These are phyloP conservation scores for Paraescarpia echinospica DNA, from an alignment of 1,140 invertebrate species.

Conservation along the genomic window DNA sequence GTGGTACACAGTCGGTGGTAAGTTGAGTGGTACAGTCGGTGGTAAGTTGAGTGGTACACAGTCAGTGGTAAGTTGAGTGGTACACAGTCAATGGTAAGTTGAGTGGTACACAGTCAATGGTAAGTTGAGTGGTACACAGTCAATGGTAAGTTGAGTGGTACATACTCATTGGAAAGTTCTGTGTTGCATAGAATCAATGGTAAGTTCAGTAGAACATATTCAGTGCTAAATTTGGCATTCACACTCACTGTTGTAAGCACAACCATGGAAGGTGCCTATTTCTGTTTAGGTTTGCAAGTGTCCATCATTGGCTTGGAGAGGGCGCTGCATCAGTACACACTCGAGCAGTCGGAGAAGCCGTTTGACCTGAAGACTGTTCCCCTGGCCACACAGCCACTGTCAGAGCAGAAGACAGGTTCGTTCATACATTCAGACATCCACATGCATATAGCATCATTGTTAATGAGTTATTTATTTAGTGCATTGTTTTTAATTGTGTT, in stretches of 20 bases:
- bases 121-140: too few species aligned
- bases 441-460: background rate
- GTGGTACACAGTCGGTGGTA: too few species aligned
- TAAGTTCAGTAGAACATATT: background rate
- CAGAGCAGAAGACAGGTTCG: conserved; percentile 52
- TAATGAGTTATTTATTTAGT: too few species aligned
- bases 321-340: conserved; percentile 81
- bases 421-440: background rate
- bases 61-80: too few species aligned
- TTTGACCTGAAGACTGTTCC: conserved; percentile 92
- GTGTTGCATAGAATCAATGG: too few species aligned
- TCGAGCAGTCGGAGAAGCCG: conserved; percentile 69
- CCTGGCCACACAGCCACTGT: conserved; percentile 66
- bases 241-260: background rate
- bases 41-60: too few species aligned
- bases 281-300: conserved; percentile 63
- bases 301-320: conserved; percentile 85
- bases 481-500: too few species aligned
- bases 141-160: too few species aligned
- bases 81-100: too few species aligned
- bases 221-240: background rate
- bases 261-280: background rate
- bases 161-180: too few species aligned
- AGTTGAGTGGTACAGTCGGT: too few species aligned
- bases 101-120: too few species aligned